Evolutionary conservation across 2,888 invertebrate genomes (phyloP).

Genomic region (Drosophila affinis): DNA sequence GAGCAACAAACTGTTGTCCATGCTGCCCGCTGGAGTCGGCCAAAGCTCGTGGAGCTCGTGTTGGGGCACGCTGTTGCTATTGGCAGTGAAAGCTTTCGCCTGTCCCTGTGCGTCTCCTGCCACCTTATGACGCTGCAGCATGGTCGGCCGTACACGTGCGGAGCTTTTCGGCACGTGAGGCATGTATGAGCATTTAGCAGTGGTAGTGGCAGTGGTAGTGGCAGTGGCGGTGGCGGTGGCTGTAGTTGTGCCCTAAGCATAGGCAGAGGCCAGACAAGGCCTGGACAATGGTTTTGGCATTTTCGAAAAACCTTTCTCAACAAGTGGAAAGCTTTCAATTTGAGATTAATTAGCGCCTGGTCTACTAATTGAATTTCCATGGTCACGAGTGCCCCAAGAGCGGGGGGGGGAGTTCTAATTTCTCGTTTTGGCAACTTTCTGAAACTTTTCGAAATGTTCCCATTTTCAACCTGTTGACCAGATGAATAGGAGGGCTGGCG

Average conservation of each 20-base stretch:
- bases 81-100: constrained; percentile 45
- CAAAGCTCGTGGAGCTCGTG: constrained; percentile 48
- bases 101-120: neutral
- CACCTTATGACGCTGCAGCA: neutral
- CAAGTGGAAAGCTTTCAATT: constrained; percentile 73
- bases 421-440: constrained; percentile 22
- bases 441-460: constrained; percentile 28
- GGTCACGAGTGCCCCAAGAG: constrained; percentile 41
- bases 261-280: neutral
- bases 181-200: constrained; percentile 13
- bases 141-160: constrained; percentile 45
- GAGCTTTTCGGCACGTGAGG: constrained; percentile 48
- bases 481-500: neutral
- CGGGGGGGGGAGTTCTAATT: constrained; percentile 14
- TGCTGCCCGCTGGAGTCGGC: constrained; percentile 37
- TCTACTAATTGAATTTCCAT: constrained; percentile 70
- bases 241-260: no score
- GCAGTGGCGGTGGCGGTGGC: neutral
- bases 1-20: constrained; percentile 84
- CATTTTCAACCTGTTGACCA: constrained; percentile 68
- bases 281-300: constrained; percentile 38
- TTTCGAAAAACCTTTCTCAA: constrained; percentile 57
- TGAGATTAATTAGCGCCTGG: constrained; percentile 65
- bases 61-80: constrained; percentile 56
- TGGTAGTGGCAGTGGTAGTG: neutral